These are phyloP conservation scores for Amphiprion ocellaris DNA, from an alignment of 2,113 vertebrate genomes.

Conservation along the genomic window DNA sequence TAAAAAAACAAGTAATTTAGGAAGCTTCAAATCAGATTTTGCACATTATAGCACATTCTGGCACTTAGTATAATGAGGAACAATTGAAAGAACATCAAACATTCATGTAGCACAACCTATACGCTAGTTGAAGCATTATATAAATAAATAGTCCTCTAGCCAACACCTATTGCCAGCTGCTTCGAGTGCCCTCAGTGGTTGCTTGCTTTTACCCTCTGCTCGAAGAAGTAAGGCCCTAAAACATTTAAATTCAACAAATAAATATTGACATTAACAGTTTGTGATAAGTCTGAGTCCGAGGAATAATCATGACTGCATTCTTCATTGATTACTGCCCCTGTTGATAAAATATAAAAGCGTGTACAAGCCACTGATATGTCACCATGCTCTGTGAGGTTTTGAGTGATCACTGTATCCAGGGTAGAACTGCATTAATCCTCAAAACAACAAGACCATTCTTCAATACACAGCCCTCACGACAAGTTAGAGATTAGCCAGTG, in stretches of 20 bases:
- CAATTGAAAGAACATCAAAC: neutral
- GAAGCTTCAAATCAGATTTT: slow-evolving; percentile 1
- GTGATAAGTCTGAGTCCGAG: neutral
- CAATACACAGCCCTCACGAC: slow-evolving; percentile 44
- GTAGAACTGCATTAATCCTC: slow-evolving; percentile 67
- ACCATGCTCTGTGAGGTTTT: neutral
- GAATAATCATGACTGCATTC: neutral
- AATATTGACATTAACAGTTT: neutral
- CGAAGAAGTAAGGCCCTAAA: neutral
- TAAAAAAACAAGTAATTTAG: neutral
- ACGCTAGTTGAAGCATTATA: neutral
- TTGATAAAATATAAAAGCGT: slow-evolving; percentile 22
- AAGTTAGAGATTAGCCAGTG: slow-evolving; percentile 67
- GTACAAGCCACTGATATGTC: slow-evolving; percentile 4
- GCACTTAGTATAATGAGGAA: too few relatives aligned
- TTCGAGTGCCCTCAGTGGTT: neutral
- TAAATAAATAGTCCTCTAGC: neutral
- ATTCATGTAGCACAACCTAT: neutral
- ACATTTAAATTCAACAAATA: slow-evolving; percentile 13
- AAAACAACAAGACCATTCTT: slow-evolving; percentile 78
- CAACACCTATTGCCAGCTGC: neutral
- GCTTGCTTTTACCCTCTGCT: neutral
- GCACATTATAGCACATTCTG: neutral
- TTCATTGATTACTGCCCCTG: neutral
- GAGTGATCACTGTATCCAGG: slow-evolving; percentile 27